Evolutionary conservation across 92 coral and sea anemone species (phyloP).

Genomic region (Muricea muricata): DNA sequence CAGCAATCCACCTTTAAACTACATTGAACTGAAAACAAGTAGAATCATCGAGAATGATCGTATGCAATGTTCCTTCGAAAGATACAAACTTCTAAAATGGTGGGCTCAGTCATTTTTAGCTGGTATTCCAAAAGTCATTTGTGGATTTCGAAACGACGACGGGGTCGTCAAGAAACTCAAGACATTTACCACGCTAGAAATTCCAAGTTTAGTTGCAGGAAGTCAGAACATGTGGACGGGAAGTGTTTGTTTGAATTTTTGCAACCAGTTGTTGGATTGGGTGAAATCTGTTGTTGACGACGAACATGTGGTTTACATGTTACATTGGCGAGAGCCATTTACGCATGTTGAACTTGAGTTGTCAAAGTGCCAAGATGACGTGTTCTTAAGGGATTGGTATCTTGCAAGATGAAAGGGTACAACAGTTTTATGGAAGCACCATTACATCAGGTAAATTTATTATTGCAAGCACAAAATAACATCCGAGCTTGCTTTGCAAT

Average conservation of each 20-base stretch:
- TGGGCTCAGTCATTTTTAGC: constrained; percentile 99
- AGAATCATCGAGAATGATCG: constrained; percentile 76
- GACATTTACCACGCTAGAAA: constrained; percentile 88
- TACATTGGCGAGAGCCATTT: constrained; percentile 87
- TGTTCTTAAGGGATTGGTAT: constrained; percentile 88
- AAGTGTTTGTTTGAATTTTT: constrained; percentile 81
- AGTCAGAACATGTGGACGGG: constrained; percentile 83
- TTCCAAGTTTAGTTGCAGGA: constrained; percentile 75
- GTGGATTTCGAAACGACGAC: constrained; percentile 88
- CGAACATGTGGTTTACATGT: constrained; percentile 75
- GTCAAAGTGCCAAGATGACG: constrained; percentile 34
- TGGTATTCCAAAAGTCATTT: constrained; percentile 90
- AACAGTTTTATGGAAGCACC: neutral
- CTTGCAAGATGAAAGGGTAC: neutral
- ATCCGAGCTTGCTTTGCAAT: too few relatives aligned
- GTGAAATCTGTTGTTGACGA: constrained; percentile 69
- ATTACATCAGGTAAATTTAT: too few relatives aligned
- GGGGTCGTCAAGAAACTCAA: constrained; percentile 83
- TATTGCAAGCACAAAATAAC: too few relatives aligned
- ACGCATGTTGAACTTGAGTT: constrained; percentile 59
- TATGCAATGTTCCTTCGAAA: constrained; percentile 81
- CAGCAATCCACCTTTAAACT: constrained; percentile 75
- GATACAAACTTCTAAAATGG: constrained; percentile 95
- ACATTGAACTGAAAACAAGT: constrained; percentile 92
- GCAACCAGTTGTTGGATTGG: constrained; percentile 85